Conservation (phyloP, 2,113 vertebrate genomes). For the Orientallactaga bullata region DNA sequence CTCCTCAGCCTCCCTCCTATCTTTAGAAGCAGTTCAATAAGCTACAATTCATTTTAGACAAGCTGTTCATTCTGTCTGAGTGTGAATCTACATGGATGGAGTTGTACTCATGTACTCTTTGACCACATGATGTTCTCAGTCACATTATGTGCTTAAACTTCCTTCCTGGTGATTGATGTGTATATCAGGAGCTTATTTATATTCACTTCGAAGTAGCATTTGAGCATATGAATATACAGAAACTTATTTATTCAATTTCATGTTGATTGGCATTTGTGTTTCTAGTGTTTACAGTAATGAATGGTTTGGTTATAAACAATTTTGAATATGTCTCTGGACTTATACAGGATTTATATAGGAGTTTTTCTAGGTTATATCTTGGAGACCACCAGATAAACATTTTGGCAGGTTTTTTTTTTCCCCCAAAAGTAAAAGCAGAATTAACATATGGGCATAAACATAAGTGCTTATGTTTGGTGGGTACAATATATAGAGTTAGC, state of each 20-base stretch:
- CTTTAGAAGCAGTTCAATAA: conserved; percentile 34
- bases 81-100: conserved; percentile 37
- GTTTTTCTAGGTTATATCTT: conserved; percentile 39
- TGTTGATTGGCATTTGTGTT: conserved; percentile 49
- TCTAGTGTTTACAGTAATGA: conserved; percentile 31
- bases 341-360: background rate
- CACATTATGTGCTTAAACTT: conserved; percentile 42
- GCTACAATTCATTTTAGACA: background rate
- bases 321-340: background rate
- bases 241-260: conserved; percentile 54
- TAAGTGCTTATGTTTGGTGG: too few species aligned
- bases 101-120: background rate
- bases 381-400: background rate
- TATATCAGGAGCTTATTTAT: conserved; percentile 42
- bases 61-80: conserved; percentile 21
- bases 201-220: conserved; percentile 31
- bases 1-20: background rate
- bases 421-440: too few species aligned
- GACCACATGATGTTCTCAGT: conserved; percentile 17
- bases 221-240: conserved; percentile 40
- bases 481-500: too few species aligned
- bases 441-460: too few species aligned
- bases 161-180: background rate
- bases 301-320: background rate
- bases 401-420: background rate